phyloP scores from a whole-genome alignment of 2,888 invertebrate genomes.

The Xanthia togata region DNA sequence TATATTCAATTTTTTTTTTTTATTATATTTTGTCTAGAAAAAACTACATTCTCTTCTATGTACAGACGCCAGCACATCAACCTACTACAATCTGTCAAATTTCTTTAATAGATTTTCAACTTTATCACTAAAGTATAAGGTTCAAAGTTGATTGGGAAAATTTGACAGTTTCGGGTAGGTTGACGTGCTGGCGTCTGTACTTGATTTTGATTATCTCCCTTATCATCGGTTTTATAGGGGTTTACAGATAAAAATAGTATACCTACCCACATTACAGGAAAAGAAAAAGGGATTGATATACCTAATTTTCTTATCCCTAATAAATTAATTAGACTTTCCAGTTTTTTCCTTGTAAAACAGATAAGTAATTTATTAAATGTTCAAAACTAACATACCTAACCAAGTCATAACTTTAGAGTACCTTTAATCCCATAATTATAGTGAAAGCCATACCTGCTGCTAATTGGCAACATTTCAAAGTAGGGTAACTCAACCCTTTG shows the following conservation, averaged over 20 bases:
- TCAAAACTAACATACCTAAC: slow-evolving; percentile 17
- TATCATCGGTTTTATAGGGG: not conserved
- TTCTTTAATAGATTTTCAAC: no score
- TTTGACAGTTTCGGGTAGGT: no score
- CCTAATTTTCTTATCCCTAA: not conserved
- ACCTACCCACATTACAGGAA: not conserved
- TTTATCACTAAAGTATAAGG: no score
- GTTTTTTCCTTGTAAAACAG: slow-evolving; percentile 1
- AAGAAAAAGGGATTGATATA: not conserved
- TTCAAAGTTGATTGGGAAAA: no score
- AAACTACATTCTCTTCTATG: not conserved
- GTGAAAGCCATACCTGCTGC: slow-evolving; percentile 63
- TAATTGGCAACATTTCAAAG: slow-evolving; percentile 60
- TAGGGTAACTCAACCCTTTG: slow-evolving; percentile 59
- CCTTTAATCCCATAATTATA: slow-evolving; percentile 52
- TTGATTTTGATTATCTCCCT: not conserved
- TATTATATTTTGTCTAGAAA: slow-evolving; percentile 2
- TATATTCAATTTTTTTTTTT: not conserved
- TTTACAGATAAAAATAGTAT: not conserved
- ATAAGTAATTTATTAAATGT: slow-evolving; percentile 15
- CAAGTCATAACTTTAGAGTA: slow-evolving; percentile 18
- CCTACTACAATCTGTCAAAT: no score
- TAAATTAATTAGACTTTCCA: not conserved
- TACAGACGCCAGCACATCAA: no score
- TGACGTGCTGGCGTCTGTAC: no score